Conservation (phyloP, 2,797 vertebrate species). For the Ciconia nigra region DNA sequence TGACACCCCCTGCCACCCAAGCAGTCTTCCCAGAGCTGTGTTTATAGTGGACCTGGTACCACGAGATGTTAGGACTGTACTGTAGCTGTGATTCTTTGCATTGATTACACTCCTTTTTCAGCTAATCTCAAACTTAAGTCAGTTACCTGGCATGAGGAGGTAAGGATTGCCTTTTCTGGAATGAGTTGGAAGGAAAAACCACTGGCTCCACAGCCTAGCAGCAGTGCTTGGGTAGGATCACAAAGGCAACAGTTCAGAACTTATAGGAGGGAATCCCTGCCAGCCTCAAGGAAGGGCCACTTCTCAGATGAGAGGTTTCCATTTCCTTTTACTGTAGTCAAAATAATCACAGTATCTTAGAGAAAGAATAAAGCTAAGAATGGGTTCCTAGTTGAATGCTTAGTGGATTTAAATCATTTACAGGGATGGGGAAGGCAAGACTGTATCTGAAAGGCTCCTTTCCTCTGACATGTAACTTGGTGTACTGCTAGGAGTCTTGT, state of each 20-base stretch:
- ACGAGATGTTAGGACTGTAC: not conserved
- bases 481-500: not conserved
- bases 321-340: not conserved
- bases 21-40: not conserved
- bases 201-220: not conserved
- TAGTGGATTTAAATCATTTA: not conserved
- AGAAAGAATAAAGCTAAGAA: not conserved
- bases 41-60: not conserved
- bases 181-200: not conserved
- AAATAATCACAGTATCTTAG: not conserved
- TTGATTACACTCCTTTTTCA: not conserved
- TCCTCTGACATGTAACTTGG: not conserved
- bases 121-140: not conserved
- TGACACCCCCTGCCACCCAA: not conserved
- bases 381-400: not conserved
- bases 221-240: not conserved
- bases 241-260: not conserved
- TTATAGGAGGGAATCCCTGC: not conserved
- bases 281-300: not conserved
- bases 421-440: not conserved
- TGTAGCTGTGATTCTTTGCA: not conserved
- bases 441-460: not conserved
- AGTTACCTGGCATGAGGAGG: not conserved
- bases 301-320: not conserved
- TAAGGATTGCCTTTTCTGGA: not conserved